A percentile compares a stretch with the other conserved stretches of the same genome.
These are phyloP conservation scores for Lepidostoma basale DNA, from an alignment of 1,140 invertebrate genomes.

Conservation along the genomic window DNA sequence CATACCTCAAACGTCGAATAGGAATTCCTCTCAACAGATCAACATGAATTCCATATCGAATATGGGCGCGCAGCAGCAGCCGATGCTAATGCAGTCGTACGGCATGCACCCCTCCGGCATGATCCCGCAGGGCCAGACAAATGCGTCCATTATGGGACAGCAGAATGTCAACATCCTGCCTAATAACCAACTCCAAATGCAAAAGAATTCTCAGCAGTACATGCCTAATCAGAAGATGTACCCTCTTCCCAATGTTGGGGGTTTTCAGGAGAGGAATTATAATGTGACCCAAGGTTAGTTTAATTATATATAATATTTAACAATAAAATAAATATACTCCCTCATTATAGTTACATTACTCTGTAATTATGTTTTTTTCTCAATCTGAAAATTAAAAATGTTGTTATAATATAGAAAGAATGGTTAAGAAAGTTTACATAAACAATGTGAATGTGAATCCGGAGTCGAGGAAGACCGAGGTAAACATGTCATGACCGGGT, in stretches of 20 bases:
- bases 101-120: constrained; percentile 21
- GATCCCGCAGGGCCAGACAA: constrained; percentile 16
- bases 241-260: constrained; percentile 29
- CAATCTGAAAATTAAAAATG: too few species aligned
- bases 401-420: too few species aligned
- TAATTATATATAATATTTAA: background rate
- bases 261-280: constrained; percentile 41
- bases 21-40: background rate
- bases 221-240: constrained; percentile 37
- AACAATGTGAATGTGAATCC: too few species aligned
- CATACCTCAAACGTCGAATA: constrained; percentile 3
- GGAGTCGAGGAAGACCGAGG: too few species aligned
- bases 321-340: background rate
- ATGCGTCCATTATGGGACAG: constrained; percentile 23
- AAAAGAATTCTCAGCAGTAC: constrained; percentile 41
- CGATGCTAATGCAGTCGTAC: constrained; percentile 39
- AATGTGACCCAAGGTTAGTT: constrained; percentile 31
- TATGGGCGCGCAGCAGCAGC: constrained; percentile 27
- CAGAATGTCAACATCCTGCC: constrained; percentile 25
- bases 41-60: constrained; percentile 12
- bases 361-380: too few species aligned
- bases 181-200: constrained; percentile 19
- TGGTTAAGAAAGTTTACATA: too few species aligned
- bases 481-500: too few species aligned
- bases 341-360: too few species aligned